Conservation (phyloP, 1,140 invertebrate species). For the Leptoteleia sp. region DNA sequence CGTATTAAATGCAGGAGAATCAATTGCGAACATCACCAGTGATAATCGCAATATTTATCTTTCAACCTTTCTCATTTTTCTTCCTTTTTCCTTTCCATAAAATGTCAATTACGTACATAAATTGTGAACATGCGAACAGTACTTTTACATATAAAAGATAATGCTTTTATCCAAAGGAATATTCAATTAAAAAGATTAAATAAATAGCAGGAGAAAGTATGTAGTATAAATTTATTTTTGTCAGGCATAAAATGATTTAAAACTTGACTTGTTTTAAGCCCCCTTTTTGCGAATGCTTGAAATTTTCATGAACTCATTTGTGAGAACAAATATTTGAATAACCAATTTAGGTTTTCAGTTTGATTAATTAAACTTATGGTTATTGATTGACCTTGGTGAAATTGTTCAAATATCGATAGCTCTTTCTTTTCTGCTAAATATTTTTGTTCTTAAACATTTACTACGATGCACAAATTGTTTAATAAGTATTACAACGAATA, state of each 20-base stretch:
- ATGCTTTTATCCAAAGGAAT: too few species aligned
- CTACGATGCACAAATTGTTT: too few species aligned
- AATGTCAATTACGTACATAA: background rate
- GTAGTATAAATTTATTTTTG: too few species aligned
- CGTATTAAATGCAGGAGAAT: conserved; percentile 45
- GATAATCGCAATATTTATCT: conserved; percentile 40
- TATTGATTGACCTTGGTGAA: conserved; percentile 1
- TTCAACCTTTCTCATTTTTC: too few species aligned
- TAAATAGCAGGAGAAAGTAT: too few species aligned
- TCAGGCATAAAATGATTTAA: too few species aligned
- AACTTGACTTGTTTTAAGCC: too few species aligned
- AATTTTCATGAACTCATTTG: too few species aligned
- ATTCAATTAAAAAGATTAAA: too few species aligned
- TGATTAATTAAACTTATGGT: conserved; percentile 9
- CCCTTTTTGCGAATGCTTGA: too few species aligned
- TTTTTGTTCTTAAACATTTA: background rate
- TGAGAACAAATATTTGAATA: background rate
- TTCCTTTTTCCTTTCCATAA: conserved; percentile 1
- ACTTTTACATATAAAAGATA: too few species aligned
- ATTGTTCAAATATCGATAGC: background rate
- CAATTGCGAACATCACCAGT: conserved; percentile 22
- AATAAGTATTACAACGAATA: too few species aligned
- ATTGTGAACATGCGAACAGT: background rate
- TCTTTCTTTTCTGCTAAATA: background rate
- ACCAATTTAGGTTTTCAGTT: background rate